Base-by-base conservation (phyloP, 2,888 invertebrate species). In the Ornithoptera alexandrae region DNA sequence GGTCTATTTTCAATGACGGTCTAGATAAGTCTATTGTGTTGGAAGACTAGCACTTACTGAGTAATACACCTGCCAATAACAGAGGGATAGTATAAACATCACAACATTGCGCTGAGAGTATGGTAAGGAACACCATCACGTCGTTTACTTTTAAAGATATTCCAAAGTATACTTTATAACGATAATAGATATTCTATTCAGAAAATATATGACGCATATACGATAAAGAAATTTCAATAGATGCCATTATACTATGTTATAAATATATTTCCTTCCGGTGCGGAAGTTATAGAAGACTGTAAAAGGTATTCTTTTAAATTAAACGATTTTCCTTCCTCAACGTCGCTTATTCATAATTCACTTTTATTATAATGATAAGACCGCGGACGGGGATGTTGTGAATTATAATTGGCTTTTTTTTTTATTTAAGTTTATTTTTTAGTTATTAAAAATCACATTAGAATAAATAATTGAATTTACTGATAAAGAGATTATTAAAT, bases 341-440 rank as follows among this genome's bases (percentile, higher is more conserved):
- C 62, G 46, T 20, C 46, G 22, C 20, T 62, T 22, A 36, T 62
- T 46, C 62, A 62, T 62, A 42, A 62, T 46, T 62, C 46, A 62
- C 62, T 62, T 46, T 62, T 42, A 62, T 62, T 62, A 17, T 42
- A 42, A 62, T 42, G 61, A 42, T 62, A 42, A 62, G 61, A 17
- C 22, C 15, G n/a, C 46, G 20, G 42, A 24, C 42, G 46, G 20
- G 22, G 61, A 61, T 6, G 36, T 17, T 39, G 15, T 7, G 39
- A 61, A 61, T 61, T 53, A 58, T 58, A 58, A 57, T 57, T 57
- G 39, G 1, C 6, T 39, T 10, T 57, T 57, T 56, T 57, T 57
- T 8, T 57, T 4, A 57, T 57, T 20, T 57, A 3, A 5, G 5
- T 5, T 5, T 10, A 8, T 20, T 57, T 57, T 57, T 57, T 57